Percentiles rank a stretch among this genome's conserved stretches.
Evolutionary conservation across 2,113 vertebrate genomes (phyloP).

Genomic region (Spea multiplicata): DNA sequence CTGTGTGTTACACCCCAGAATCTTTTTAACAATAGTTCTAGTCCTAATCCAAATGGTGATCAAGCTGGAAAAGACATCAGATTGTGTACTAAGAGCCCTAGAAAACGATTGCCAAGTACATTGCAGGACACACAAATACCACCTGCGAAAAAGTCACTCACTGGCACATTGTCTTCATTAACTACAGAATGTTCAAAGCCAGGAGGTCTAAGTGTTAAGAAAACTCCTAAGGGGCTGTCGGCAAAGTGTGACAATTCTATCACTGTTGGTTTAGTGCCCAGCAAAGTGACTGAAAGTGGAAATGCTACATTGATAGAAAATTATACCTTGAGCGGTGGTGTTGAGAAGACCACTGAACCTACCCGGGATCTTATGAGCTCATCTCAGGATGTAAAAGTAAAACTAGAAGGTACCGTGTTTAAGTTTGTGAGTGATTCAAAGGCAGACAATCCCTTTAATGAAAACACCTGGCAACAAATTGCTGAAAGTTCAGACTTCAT

Average conservation of each 20-base stretch:
- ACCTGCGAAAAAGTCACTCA: slow-evolving; percentile 84
- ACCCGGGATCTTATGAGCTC: slow-evolving; percentile 66
- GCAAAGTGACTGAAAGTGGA: slow-evolving; percentile 66
- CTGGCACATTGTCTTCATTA: slow-evolving; percentile 70
- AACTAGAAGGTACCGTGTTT: slow-evolving; percentile 75
- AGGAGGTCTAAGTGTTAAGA: slow-evolving; percentile 57
- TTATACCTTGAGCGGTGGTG: slow-evolving; percentile 62
- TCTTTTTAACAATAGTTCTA: slow-evolving; percentile 65
- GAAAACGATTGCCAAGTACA: slow-evolving; percentile 79
- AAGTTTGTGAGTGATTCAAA: slow-evolving; percentile 71
- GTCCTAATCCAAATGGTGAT: slow-evolving; percentile 65
- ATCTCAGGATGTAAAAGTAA: slow-evolving; percentile 73
- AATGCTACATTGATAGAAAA: slow-evolving; percentile 61
- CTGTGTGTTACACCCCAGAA: slow-evolving; percentile 66
- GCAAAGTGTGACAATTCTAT: slow-evolving; percentile 72
- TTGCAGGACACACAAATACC: slow-evolving; percentile 80
- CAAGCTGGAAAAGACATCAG: slow-evolving; percentile 71
- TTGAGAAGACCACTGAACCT: slow-evolving; percentile 64
- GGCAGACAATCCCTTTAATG: slow-evolving; percentile 70
- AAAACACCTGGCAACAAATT: slow-evolving; percentile 73
- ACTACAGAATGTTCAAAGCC: slow-evolving; percentile 61
- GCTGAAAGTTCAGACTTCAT: slow-evolving; percentile 67
- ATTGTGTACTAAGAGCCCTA: slow-evolving; percentile 75
- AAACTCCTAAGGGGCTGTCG: slow-evolving; percentile 60
- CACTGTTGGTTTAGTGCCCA: slow-evolving; percentile 60